Base-by-base conservation (phyloP, 2,888 invertebrate species). In the Phalera bucephala region DNA sequence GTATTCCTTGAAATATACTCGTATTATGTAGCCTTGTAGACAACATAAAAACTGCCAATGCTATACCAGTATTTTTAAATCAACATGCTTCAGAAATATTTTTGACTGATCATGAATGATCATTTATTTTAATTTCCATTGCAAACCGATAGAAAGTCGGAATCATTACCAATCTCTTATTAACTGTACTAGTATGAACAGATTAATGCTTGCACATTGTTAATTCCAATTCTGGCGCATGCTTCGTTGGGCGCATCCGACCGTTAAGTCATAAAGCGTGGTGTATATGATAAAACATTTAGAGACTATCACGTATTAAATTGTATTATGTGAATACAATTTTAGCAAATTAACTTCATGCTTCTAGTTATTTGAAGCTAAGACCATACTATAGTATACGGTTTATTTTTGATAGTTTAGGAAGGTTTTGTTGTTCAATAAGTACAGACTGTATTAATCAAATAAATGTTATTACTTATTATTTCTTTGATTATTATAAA, bases 201-300 rank as follows among this genome's bases (percentile, higher is more conserved):
- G 41, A 60, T 56, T 49, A 45, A 42, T 38, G 28, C 34, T 27
- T 33, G 45, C 26, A 33, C 19, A 36, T 40, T 42, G 47, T 34
- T 58, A 53, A 57, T 58, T 42, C 43, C 26, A 15, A 51, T 42
- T 36, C 52, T 21, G 3, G 36, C 17, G 19, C 52, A 60, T 37
- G 58, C 62, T 51, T 51, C 36, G 50, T 35, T 41, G 36, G 21
- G 32, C 26, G 31, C 38, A 45, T 4, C 36, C 34, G 33, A 46
- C 34, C 51, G 36, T 50, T 53, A 44, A 51, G 21, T 26, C 40
- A 33, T 45, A 61, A 46, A 21, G 48, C 40, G 26, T 31, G 28
- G 38, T 41, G 7, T 25, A 42, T n/a, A 51, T 38, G 19, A 33
- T 17, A 3, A 3, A 3, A 17, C 17, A 17, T 17, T 5, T 3